A percentile compares a stretch with the other conserved stretches of the same genome.
Conservation (phyloP, 2,113 vertebrate genomes). For the Lipotes vexillifer region DNA sequence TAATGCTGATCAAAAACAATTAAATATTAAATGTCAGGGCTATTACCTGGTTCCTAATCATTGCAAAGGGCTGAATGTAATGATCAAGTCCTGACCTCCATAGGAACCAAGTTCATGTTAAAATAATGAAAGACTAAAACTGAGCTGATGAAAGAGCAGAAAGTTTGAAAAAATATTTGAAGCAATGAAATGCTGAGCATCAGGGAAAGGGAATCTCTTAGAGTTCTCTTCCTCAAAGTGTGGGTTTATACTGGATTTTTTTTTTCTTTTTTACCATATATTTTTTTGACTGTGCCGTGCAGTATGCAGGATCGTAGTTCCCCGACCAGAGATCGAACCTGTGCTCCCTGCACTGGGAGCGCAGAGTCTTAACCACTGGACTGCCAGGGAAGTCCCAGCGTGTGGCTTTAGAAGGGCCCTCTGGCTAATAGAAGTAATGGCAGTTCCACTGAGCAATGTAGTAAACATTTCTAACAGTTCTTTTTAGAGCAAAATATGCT, state of each 20-base stretch:
- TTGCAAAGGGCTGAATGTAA: conserved; percentile 52
- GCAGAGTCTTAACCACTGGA: too few relatives aligned
- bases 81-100: conserved; percentile 41
- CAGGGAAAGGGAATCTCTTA: neutral
- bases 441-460: neutral
- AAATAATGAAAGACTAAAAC: conserved; percentile 54
- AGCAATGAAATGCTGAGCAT: neutral
- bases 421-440: neutral
- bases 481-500: neutral
- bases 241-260: too few relatives aligned
- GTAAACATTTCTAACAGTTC: neutral
- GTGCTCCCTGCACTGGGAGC: too few relatives aligned
- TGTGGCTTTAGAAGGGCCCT: neutral
- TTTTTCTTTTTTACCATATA: too few relatives aligned
- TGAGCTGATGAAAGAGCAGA: conserved; percentile 22
- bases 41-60: conserved; percentile 69
- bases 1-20: conserved; percentile 71
- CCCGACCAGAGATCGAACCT: too few relatives aligned
- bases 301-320: too few relatives aligned
- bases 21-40: conserved; percentile 65
- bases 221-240: neutral
- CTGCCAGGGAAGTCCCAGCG: too few relatives aligned
- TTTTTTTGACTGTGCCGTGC: too few relatives aligned
- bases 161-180: neutral
- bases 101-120: conserved; percentile 17